Evolutionary conservation across 2,888 invertebrate genomes (phyloP).

Genomic region (Euplexia lucipara): DNA sequence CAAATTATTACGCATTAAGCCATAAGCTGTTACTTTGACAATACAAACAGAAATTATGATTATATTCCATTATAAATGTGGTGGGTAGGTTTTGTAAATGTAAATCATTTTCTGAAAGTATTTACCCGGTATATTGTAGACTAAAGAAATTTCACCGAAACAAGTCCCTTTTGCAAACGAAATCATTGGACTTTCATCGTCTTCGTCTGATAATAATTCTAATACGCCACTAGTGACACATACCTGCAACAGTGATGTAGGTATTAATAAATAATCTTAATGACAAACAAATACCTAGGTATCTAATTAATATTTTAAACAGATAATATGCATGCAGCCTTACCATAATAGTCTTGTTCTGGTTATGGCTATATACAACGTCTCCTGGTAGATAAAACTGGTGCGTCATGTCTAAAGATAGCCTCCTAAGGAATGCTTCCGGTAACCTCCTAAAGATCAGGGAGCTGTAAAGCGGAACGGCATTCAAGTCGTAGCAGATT

Average conservation of each 20-base stretch:
- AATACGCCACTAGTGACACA: conserved; percentile 88
- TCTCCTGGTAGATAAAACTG: conserved; percentile 90
- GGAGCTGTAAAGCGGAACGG: conserved; percentile 87
- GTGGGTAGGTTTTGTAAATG: neutral
- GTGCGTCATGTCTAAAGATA: conserved; percentile 88
- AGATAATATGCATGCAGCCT: conserved; percentile 49
- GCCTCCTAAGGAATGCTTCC: conserved; percentile 88
- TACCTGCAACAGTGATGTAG: conserved; percentile 72
- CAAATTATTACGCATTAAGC: too few relatives aligned
- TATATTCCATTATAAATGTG: neutral
- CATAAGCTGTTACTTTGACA: too few relatives aligned
- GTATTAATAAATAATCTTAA: conserved; percentile 18
- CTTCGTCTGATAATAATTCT: conserved; percentile 89
- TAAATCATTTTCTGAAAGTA: neutral
- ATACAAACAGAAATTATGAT: too few relatives aligned
- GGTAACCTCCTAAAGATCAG: conserved; percentile 88
- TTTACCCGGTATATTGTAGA: conserved; percentile 87
- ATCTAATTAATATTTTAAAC: conserved; percentile 50
- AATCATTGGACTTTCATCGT: conserved; percentile 89
- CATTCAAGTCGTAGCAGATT: conserved; percentile 89
- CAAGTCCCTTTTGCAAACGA: conserved; percentile 88
- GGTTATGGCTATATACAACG: conserved; percentile 87
- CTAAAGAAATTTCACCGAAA: conserved; percentile 89
- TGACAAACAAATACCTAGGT: conserved; percentile 13
- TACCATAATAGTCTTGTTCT: conserved; percentile 90